Evolutionary conservation across 2,797 vertebrate species (phyloP).

Genomic region (Strix occidentalis): DNA sequence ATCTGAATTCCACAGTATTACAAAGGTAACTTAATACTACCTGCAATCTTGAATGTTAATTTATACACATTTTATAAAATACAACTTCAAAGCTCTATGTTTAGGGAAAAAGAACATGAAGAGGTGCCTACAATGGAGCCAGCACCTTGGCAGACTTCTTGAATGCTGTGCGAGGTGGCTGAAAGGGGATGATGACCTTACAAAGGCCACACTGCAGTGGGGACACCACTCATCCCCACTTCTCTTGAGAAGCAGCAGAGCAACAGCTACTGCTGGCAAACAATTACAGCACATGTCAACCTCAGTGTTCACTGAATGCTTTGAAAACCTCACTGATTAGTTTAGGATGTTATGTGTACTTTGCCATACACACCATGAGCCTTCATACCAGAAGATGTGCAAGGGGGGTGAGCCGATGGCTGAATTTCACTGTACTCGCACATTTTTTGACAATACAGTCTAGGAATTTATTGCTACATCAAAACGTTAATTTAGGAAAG

Average conservation of each 20-base stretch:
- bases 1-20: neutral
- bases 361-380: neutral
- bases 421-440: neutral
- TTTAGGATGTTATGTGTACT: neutral
- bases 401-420: neutral
- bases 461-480: neutral
- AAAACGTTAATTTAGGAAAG: neutral
- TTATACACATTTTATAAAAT: neutral
- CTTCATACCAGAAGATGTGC: neutral
- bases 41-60: neutral
- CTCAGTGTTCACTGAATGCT: neutral
- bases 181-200: neutral
- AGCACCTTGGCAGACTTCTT: neutral
- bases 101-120: neutral
- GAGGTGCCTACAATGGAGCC: neutral
- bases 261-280: neutral
- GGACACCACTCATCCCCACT: rapidly evolving
- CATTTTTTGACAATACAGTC: neutral
- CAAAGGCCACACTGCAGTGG: neutral
- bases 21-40: neutral
- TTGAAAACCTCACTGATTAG: neutral
- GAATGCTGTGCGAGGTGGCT: neutral
- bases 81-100: neutral
- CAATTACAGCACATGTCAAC: neutral
- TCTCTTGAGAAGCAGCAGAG: neutral